Percentiles rank a stretch among this genome's conserved stretches.
Evolutionary conservation across 2,888 invertebrate species (phyloP).

Genomic region (Macrosoma leucophasiata): DNA sequence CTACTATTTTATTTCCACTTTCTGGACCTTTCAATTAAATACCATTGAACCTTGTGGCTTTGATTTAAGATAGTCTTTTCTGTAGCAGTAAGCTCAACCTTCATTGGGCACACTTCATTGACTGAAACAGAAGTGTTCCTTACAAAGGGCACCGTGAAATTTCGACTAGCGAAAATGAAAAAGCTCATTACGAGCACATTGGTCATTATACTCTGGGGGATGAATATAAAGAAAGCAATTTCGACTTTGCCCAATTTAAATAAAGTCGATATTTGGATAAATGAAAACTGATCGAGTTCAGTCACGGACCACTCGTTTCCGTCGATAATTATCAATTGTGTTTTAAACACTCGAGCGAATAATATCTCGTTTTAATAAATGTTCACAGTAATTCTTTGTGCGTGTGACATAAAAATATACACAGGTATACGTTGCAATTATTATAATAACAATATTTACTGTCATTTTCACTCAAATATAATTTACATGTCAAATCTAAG

Average conservation of each 20-base stretch:
- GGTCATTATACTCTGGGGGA: constrained; percentile 11
- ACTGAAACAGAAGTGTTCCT: constrained; percentile 47
- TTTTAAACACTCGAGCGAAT: constrained; percentile 13
- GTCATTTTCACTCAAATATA: too few relatives aligned
- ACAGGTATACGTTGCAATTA: too few relatives aligned
- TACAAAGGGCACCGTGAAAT: constrained; percentile 54
- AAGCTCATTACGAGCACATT: constrained; percentile 42
- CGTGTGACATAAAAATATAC: too few relatives aligned
- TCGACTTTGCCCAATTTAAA: not conserved
- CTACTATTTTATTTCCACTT: constrained; percentile 19
- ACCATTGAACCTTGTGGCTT: too few relatives aligned
- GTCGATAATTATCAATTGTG: constrained; percentile 37
- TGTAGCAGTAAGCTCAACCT: too few relatives aligned
- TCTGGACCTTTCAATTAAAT: too few relatives aligned
- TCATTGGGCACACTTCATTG: constrained; percentile 34
- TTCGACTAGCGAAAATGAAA: constrained; percentile 48
- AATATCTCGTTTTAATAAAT: constrained; percentile 16
- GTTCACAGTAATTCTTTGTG: too few relatives aligned
- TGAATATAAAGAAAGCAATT: not conserved
- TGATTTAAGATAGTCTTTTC: too few relatives aligned
- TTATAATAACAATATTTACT: too few relatives aligned
- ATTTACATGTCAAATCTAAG: too few relatives aligned
- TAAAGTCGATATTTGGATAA: constrained; percentile 16
- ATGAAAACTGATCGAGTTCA: constrained; percentile 13
- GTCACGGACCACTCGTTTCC: constrained; percentile 33